Base-by-base conservation (phyloP, 2,888 invertebrate genomes). In the Phyto melanocephala region DNA sequence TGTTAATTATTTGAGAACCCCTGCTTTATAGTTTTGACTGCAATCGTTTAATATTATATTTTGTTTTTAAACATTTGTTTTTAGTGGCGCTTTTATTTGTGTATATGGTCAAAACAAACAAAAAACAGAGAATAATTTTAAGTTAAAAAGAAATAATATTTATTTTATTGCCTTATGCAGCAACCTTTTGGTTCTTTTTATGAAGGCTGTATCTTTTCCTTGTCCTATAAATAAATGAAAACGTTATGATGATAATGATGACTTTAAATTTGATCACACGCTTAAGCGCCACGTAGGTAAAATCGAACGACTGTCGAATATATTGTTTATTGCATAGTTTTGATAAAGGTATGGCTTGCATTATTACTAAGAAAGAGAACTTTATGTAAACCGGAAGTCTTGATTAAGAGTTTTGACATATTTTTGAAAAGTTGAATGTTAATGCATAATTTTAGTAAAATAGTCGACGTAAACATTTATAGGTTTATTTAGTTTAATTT, bases 51-150 rank as follows among this genome's bases (percentile, higher is more conserved):
- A 58, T 37, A 17, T 65, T 40, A 2, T 71, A 20, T 8, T n/a
- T n/a, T n/a, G n/a, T n/a, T 37, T 20, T 67, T n/a, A 68, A 47
- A 11, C 58, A 47, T 50, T 60, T 47, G 37, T 22, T 71, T 56
- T 67, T 74, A 68, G 81, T 81, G 81, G 81, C 77, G 81, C 77
- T 74, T 81, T 81, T 63, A 74, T 81, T 81, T 78, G 77, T 81
- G 74, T 78, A 74, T 68, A 77, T 70, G 42, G 6, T 65, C 5
- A 8, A 68, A n/a, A n/a, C n/a, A n/a, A n/a, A n/a, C n/a, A n/a
- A n/a, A n/a, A n/a, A n/a, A n/a, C n/a, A n/a, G n/a, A n/a, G n/a
- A n/a, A 60, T 63, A 47, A 78, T 15, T 35, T 63, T 40, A 68
- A 72, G 65, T 58, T 80, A 70, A 22, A 58, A 40, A 17, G 52